A percentile compares a stretch with the other conserved stretches of the same genome.
These are phyloP conservation scores for Paradoxurus hermaphroditus DNA, from an alignment of 2,113 vertebrate genomes.

Conservation along the genomic window DNA sequence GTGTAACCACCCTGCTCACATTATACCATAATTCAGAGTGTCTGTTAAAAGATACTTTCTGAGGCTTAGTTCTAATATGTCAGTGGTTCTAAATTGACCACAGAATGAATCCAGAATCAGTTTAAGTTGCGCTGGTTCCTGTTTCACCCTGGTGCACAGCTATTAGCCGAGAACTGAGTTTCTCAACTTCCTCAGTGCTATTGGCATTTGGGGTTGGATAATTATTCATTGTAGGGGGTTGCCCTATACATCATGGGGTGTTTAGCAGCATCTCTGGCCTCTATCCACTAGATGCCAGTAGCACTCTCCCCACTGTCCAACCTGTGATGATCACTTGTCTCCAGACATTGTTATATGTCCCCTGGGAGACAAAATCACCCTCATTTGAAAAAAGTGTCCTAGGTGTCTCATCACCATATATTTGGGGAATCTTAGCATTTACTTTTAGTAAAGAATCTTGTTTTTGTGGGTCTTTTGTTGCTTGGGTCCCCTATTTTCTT, in stretches of 20 bases:
- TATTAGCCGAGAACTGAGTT: neutral
- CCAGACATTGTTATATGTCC: neutral
- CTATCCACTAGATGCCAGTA: neutral
- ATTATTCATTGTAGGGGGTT: neutral
- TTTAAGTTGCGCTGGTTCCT: neutral
- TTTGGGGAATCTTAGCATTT: neutral
- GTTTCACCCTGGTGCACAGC: neutral
- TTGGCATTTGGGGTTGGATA: neutral
- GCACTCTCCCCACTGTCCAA: neutral
- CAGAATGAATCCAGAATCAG: neutral
- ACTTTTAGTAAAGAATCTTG: neutral
- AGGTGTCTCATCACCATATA: neutral
- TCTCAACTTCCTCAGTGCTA: neutral
- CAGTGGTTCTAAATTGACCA: neutral
- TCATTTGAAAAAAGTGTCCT: neutral
- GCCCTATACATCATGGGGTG: neutral
- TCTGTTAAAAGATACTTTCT: slow-evolving; percentile 9
- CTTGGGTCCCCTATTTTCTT: neutral
- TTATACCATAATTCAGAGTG: neutral
- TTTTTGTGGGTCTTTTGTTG: neutral
- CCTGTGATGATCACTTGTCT: neutral
- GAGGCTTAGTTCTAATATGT: neutral
- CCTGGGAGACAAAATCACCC: neutral
- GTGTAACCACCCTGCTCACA: neutral
- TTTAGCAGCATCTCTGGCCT: neutral